Conservation (phyloP, 2,797 vertebrate species). For the Pseudotriccus pelzelni region DNA sequence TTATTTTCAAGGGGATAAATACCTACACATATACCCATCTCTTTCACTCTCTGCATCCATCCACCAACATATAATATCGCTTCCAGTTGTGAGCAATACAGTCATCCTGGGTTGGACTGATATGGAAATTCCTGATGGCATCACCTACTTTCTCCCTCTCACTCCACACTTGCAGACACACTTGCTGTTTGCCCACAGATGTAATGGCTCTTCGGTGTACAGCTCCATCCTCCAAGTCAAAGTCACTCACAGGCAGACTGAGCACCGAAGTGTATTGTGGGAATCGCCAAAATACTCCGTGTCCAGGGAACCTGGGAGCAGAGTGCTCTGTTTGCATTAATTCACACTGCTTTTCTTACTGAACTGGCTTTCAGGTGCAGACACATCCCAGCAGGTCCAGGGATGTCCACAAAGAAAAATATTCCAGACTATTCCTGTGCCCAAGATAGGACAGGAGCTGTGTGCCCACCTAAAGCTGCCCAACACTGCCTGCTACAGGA, state of each 20-base stretch:
- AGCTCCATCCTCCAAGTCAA: background rate
- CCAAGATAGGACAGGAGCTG: background rate
- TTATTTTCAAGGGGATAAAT: background rate
- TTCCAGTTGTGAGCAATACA: background rate
- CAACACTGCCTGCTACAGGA: background rate
- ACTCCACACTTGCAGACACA: background rate
- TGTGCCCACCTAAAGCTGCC: background rate
- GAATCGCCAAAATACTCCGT: background rate
- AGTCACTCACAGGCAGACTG: background rate
- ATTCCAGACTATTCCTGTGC: background rate
- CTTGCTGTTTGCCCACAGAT: background rate
- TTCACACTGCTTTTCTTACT: background rate
- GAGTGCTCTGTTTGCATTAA: background rate
- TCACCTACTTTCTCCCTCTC: background rate
- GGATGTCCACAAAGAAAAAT: background rate
- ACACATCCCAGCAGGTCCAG: background rate
- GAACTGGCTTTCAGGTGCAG: background rate
- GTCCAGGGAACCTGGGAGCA: background rate
- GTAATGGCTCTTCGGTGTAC: accelerated
- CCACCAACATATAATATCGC: background rate
- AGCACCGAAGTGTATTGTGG: accelerated
- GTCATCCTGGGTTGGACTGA: background rate
- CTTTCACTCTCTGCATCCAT: background rate
- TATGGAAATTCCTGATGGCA: background rate
- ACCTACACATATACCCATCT: background rate